Base-by-base conservation (phyloP, 64 coral and sea anemone genomes). In the Montipora capricornis region DNA sequence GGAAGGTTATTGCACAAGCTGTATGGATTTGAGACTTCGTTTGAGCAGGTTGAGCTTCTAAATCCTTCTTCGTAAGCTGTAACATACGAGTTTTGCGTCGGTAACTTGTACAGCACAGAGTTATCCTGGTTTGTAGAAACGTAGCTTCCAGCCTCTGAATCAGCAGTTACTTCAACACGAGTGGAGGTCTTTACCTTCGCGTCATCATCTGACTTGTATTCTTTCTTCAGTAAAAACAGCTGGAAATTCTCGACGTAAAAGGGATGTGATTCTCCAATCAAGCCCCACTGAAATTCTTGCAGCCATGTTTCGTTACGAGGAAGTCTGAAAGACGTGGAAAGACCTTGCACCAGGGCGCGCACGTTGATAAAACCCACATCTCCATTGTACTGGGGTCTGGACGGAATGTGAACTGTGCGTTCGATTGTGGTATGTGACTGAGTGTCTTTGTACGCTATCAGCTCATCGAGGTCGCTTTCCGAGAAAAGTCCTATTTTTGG, bases 1-100 rank as follows among this genome's bases (percentile, higher is more conserved):
- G 90, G 90, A 74, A 91, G 90, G 79, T 91, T 91, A 26, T 91
- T 75, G 26, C 90, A 91, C 4, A 91, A 79, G 44, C 90, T 91
- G 79, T 91, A 91, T 46, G 90, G 79, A 11, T 83, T 91, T 10
- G 62, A 20, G 51, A 91, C 83, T 83, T 91, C 90, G 0, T 83
- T 74, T 17, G 79, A 29, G 22, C 77, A 81, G 49, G 78, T 83
- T 53, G 66, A 50, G 4, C 79, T 91, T 29, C 48, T 13, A 59
- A 83, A 83, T 19, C 90, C 90, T 17, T 91, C 90, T 83, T 91
- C 17, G 19, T 91, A 91, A 8, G 73, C 79, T 82, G 90, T 91
- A 37, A 82, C 78, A 22, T 82, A 91, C 2, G 90, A 74, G 68
- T 20, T 58, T 3, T 91, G 90, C 49, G 29, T 29, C 75, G 90